Percentiles rank a stretch among this genome's conserved stretches.
These are phyloP conservation scores for Spilosoma lubricipeda DNA, from an alignment of 2,888 invertebrate genomes.

Conservation along the genomic window DNA sequence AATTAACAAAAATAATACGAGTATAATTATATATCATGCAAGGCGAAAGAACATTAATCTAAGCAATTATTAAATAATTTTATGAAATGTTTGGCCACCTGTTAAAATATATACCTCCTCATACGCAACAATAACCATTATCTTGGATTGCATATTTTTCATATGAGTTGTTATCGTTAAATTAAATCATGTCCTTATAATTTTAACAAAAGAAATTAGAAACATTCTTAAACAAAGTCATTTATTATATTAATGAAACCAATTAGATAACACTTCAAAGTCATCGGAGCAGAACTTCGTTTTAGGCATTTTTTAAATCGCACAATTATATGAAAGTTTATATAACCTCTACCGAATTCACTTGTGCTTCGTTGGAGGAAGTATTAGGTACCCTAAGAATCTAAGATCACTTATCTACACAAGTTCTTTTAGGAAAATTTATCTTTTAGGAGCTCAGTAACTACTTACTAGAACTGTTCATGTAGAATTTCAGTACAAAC, in stretches of 20 bases:
- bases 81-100: constrained; percentile 19
- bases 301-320: not conserved
- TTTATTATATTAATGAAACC: not conserved
- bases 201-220: constrained; percentile 17
- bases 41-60: constrained; percentile 12
- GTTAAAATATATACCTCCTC: constrained; percentile 19
- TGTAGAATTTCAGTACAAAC: not conserved
- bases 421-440: not conserved
- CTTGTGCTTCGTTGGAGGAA: not conserved
- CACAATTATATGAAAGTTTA: not conserved
- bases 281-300: not conserved
- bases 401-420: not conserved
- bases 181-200: constrained; percentile 17
- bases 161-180: constrained; percentile 16
- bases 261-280: not conserved
- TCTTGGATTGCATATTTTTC: constrained; percentile 16
- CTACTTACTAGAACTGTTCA: not conserved
- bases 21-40: not conserved
- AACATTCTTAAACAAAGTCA: constrained; percentile 2
- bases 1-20: constrained; percentile 11
- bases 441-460: not conserved
- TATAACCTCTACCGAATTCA: not conserved
- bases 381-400: not conserved
- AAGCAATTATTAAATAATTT: constrained; percentile 9
- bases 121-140: constrained; percentile 18